A percentile compares a stretch with the other conserved stretches of the same genome.
These are phyloP conservation scores for Platichthys stellatus DNA, from an alignment of 2,113 vertebrate genomes.

Conservation along the genomic window DNA sequence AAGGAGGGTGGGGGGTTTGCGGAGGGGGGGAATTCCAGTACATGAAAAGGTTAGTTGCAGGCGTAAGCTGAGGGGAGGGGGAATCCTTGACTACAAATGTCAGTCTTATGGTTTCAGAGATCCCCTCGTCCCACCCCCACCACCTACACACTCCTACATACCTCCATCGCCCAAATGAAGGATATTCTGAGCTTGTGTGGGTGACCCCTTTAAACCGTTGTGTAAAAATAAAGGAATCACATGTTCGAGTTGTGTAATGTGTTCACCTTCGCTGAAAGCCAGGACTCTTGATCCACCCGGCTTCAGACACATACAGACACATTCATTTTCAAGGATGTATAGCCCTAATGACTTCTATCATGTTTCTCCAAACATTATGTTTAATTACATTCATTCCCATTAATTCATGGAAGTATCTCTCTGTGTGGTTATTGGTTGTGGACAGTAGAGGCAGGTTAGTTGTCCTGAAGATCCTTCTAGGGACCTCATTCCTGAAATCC, in stretches of 20 bases:
- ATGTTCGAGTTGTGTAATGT: constrained; percentile 66
- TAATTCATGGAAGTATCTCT: no score
- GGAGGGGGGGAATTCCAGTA: constrained; percentile 10
- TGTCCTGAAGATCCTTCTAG: no score
- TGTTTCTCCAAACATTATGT: no score
- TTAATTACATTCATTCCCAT: no score
- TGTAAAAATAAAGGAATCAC: constrained; percentile 59
- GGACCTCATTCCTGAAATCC: constrained; percentile 23
- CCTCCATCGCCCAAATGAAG: constrained; percentile 20
- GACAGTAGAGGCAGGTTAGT: no score
- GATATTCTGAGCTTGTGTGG: constrained; percentile 58
- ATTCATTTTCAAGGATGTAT: constrained; percentile 8
- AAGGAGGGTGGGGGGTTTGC: background rate
- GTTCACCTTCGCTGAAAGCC: constrained; percentile 53
- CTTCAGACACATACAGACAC: constrained; percentile 16
- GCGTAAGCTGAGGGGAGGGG: constrained; percentile 43
- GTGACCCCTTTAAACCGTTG: constrained; percentile 42
- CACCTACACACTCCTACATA: constrained; percentile 15
- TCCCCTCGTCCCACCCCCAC: background rate
- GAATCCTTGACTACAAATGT: constrained; percentile 59
- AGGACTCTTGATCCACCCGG: background rate
- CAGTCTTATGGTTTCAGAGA: constrained; percentile 21
- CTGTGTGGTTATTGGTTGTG: no score
- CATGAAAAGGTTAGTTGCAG: constrained; percentile 12
- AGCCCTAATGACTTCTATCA: no score